Conservation (phyloP, 2,888 invertebrate species). For the Dolomedes plantarius region DNA sequence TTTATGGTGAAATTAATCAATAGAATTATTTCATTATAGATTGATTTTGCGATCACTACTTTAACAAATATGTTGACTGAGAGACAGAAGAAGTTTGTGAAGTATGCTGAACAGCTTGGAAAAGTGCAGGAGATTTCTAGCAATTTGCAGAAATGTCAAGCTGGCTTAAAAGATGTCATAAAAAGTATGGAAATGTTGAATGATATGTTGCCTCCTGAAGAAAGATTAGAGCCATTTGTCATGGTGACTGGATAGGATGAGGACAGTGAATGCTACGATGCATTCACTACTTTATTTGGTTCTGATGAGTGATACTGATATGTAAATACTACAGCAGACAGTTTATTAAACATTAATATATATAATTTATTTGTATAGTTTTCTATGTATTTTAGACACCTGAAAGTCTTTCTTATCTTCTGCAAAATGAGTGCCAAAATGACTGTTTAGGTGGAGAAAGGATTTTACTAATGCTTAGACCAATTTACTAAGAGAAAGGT, state of each 20-base stretch:
- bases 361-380: no score
- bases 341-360: no score
- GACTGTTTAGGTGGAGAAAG: no score
- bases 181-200: constrained; percentile 91
- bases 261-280: constrained; percentile 58
- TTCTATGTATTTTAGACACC: no score
- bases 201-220: constrained; percentile 86
- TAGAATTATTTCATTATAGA: constrained; percentile 77
- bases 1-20: no score
- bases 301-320: constrained; percentile 10
- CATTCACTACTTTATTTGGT: constrained; percentile 57
- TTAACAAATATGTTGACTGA: constrained; percentile 85
- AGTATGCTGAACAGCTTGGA: constrained; percentile 89
- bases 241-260: constrained; percentile 85
- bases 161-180: constrained; percentile 87
- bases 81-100: constrained; percentile 88
- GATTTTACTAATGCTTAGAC: no score
- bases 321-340: no score
- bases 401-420: no score
- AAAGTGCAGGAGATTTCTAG: constrained; percentile 89
- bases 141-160: constrained; percentile 88
- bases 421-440: no score
- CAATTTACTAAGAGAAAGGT: no score
- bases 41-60: constrained; percentile 84
- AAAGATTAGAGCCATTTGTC: constrained; percentile 90